These are phyloP conservation scores for Anodontia alba DNA, from an alignment of 2,888 invertebrate species.

Conservation along the genomic window DNA sequence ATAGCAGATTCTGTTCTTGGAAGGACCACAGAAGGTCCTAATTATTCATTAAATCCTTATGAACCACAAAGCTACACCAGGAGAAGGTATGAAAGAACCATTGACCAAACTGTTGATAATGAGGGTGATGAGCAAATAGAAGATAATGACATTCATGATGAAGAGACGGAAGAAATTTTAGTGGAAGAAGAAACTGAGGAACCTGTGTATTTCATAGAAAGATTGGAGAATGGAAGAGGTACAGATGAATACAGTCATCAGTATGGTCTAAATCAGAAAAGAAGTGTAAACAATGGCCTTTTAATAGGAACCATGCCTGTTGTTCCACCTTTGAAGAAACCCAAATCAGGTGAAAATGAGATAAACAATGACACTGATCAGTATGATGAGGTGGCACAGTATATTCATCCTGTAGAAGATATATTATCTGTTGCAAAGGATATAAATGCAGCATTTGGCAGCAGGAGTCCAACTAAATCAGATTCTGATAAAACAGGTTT, in stretches of 20 bases:
- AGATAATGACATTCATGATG: conserved; percentile 18
- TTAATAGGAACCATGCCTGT: conserved; percentile 36
- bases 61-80: background rate
- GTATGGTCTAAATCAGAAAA: conserved; percentile 18
- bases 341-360: conserved; percentile 26
- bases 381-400: conserved; percentile 32
- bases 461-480: conserved; percentile 35
- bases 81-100: background rate
- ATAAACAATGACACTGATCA: background rate
- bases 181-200: conserved; percentile 49
- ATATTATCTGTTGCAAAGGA: conserved; percentile 56
- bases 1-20: conserved; percentile 16
- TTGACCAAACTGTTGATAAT: background rate
- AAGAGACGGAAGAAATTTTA: conserved; percentile 10
- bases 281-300: conserved; percentile 19
- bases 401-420: conserved; percentile 42
- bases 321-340: conserved; percentile 47
- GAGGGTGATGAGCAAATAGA: background rate
- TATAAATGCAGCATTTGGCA: conserved; percentile 55
- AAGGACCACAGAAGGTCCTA: background rate
- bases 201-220: conserved; percentile 54
- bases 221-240: conserved; percentile 35
- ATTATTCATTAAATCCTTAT: background rate
- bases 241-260: conserved; percentile 9
- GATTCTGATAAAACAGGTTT: background rate